Evolutionary conservation across 2,113 vertebrate species (phyloP), one percentile per base, ranked within the genome.

Genomic region (Halichoeres trimaculatus): DNA sequence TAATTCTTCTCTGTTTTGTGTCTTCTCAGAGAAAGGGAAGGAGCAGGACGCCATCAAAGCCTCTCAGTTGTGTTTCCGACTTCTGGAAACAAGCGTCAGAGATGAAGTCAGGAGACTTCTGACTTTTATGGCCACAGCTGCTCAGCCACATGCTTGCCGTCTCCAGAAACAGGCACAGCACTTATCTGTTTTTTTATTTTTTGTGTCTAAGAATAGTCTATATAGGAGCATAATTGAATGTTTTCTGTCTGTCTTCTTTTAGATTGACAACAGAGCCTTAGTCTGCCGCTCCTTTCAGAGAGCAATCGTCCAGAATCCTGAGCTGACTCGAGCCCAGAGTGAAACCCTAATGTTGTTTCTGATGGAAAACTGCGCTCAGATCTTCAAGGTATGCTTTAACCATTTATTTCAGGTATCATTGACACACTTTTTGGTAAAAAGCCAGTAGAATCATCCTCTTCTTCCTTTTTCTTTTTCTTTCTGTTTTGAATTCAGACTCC

Each of bases 151-250:
- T 7, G 81, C 91, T 78, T 95, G 91, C 60, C 93, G 76, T 51
- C 87, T 96, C 35, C 95, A 96, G 69, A 96, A 94, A 86, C 93
- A 95, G 90, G 95, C 95, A 86, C 45, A n/a, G 9, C 14, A 7
- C 30, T 19, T 2, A 40, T 40, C 38, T 6, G 6, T 17, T 17
- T 45, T 14, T 45, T 2, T 45, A 3, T 30, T 30, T 30, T n/a
- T n/a, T n/a, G n/a, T n/a, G n/a, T n/a, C n/a, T n/a, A n/a, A n/a
- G n/a, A n/a, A n/a, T n/a, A n/a, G n/a, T n/a, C n/a, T n/a, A n/a
- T n/a, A n/a, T n/a, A n/a, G n/a, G n/a, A n/a, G n/a, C n/a, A n/a
- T n/a, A n/a, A n/a, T 40, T 40, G 2, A 40, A 40, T 10, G 9
- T 40, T 3, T n/a, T 13, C 1, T 41, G 14, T 78, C 23, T 85